Evolutionary conservation across 2,888 invertebrate genomes (phyloP).

Genomic region (Lumbricus terrestris): DNA sequence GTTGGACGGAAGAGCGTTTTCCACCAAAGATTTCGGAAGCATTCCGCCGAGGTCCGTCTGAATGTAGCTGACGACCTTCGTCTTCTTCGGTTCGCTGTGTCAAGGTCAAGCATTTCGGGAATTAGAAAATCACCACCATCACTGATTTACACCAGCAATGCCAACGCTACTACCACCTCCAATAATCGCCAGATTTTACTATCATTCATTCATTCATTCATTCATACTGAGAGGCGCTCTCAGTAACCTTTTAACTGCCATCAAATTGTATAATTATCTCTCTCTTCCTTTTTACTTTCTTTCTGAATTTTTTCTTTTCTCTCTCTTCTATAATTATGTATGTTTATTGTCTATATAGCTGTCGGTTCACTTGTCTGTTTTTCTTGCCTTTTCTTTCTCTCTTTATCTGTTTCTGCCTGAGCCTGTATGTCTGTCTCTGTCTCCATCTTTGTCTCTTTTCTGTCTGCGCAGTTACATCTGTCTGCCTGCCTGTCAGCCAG

Average conservation of each 20-base stretch:
- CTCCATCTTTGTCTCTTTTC: not conserved
- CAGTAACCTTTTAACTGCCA: too few species aligned
- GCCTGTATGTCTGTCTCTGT: not conserved
- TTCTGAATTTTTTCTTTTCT: too few species aligned
- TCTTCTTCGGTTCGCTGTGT: constrained; percentile 51
- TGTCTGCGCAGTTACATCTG: too few species aligned
- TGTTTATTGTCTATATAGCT: too few species aligned
- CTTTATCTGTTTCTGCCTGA: not conserved
- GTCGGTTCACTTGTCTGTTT: not conserved
- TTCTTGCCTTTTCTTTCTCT: not conserved
- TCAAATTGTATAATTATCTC: too few species aligned
- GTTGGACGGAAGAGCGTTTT: constrained; percentile 54
- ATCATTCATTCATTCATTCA: too few species aligned
- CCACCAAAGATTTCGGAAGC: constrained; percentile 52
- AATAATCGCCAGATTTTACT: constrained; percentile 32
- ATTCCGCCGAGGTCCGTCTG: constrained; percentile 58
- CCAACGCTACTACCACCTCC: not conserved
- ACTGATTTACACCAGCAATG: not conserved
- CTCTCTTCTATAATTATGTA: too few species aligned
- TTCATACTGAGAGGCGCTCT: too few species aligned
- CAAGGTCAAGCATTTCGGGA: not conserved
- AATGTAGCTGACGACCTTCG: constrained; percentile 51
- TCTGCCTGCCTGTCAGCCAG: too few species aligned
- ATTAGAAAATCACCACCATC: not conserved
- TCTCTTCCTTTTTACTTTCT: too few species aligned